These are phyloP conservation scores for Gadus chalcogrammus DNA, from an alignment of 2,113 vertebrate species.

Conservation along the genomic window DNA sequence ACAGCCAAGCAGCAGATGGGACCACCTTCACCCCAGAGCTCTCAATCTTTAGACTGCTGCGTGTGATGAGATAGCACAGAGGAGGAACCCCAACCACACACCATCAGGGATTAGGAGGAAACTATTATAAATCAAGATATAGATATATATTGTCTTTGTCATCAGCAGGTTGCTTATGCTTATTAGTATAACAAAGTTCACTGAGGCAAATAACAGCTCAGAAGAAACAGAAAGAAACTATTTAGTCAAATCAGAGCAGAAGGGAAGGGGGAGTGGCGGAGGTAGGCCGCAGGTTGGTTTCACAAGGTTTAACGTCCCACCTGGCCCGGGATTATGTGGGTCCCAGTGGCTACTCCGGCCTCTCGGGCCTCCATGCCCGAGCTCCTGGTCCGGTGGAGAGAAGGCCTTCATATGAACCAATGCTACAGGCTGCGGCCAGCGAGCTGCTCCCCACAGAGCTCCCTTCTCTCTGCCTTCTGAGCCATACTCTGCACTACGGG, in stretches of 20 bases:
- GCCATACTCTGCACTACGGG: conserved; percentile 52
- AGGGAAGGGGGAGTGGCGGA: conserved; percentile 22
- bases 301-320: conserved; percentile 10
- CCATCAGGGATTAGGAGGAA: conserved; percentile 67
- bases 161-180: conserved; percentile 68
- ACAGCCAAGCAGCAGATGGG: conserved; percentile 53
- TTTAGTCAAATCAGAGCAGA: conserved; percentile 9
- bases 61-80: conserved; percentile 13
- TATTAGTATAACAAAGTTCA: conserved; percentile 46
- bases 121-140: conserved; percentile 53
- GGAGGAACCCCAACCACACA: neutral
- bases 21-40: conserved; percentile 70
- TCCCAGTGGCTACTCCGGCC: no score
- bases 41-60: conserved; percentile 72
- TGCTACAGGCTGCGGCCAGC: conserved; percentile 53
- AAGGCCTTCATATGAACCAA: neutral
- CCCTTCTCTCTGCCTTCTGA: conserved; percentile 43
- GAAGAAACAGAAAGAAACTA: conserved; percentile 4
- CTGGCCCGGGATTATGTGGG: no score
- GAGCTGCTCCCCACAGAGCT: conserved; percentile 51
- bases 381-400: conserved; percentile 16
- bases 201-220: neutral
- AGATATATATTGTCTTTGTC: conserved; percentile 57
- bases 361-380: neutral
- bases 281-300: neutral